Conservation (phyloP, 2,888 invertebrate genomes). For the Eristalis pertinax region DNA sequence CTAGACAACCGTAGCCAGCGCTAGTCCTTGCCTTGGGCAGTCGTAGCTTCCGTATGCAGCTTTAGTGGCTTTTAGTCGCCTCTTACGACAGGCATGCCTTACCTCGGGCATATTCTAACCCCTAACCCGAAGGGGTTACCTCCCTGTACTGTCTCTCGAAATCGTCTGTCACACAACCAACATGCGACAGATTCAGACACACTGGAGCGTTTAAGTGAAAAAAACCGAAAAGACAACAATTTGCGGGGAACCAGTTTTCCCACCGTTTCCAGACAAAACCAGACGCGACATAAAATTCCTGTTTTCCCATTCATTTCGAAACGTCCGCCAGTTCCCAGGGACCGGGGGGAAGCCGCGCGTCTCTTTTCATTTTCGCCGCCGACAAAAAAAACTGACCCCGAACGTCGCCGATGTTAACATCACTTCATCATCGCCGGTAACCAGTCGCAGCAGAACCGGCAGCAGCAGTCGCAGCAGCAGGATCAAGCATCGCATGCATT, state of each 20-base stretch:
- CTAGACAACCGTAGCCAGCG: too few species aligned
- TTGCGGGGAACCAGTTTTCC: conserved; percentile 21
- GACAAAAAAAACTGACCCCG: conserved; percentile 41
- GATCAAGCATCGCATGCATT: conserved; percentile 2
- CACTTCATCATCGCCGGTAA: conserved; percentile 31
- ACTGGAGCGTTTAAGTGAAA: conserved; percentile 13
- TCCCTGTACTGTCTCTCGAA: too few species aligned
- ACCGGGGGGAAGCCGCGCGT: neutral
- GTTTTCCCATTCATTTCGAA: conserved; percentile 4
- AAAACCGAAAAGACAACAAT: neutral
- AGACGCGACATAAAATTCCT: conserved; percentile 40
- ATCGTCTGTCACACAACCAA: too few species aligned
- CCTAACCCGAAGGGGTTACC: too few species aligned
- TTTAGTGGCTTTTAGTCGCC: too few species aligned
- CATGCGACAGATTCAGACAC: conserved; percentile 27
- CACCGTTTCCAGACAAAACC: conserved; percentile 41
- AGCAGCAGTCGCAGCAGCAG: neutral
- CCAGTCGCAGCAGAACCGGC: neutral
- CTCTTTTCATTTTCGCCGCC: conserved; percentile 34
- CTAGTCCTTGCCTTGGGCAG: too few species aligned
- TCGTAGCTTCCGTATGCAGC: too few species aligned
- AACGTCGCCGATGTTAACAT: conserved; percentile 40
- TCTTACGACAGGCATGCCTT: too few species aligned
- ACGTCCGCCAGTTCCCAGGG: neutral
- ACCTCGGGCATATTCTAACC: too few species aligned